Evolutionary conservation across 2,113 vertebrate genomes (phyloP), one percentile per base, ranked within the genome.

Genomic region (human): DNA sequence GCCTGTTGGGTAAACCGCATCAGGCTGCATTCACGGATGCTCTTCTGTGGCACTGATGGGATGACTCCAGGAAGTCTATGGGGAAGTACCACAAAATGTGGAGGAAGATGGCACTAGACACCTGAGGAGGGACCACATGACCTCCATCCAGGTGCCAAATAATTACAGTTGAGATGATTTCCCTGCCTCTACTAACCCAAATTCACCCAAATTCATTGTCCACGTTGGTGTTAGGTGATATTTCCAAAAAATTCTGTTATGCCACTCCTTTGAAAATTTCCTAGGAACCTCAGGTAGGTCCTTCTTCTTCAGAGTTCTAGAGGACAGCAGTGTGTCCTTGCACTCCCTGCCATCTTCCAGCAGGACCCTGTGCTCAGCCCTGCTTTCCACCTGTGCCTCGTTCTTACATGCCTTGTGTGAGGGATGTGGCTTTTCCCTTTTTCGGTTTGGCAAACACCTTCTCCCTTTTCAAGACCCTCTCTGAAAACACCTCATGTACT

Each of bases 351-450:
- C 6, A 13, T 18, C 22, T 75, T 38, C 52, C 64, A 1, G 0
- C 1, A 16, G n/a, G 23, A 43, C 9, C 6, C 52, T 64, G 64
- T 8, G 38, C 10, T 32, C 61, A n/a, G 5, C 10, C 30, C 22
- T 9, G 30, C 50, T 8, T 13, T 35, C 40, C 9, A 8, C 6
- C 10, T 1, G 1, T 1, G 38, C 48, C 27, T 0, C 12, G 30
- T n/a, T 18, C 68, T 45, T 27, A n/a, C 52, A 13, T 45, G 1
- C 10, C 16, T 14, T 43, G 35, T 11, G 40, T 10, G 18, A 20
- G 23, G 8, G 13, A 11, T 20, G 10, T 17, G 9, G 14, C 35
- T 35, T 8, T 43, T 43, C 27, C n/a, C 25, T n/a, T 66, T 27
- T 61, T 57, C 14, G 8, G 22, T 5, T 32, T 43, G 45, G 73